These are phyloP conservation scores for Rhabdomys pumilio DNA, from an alignment of 2,797 vertebrate species.

Conservation along the genomic window DNA sequence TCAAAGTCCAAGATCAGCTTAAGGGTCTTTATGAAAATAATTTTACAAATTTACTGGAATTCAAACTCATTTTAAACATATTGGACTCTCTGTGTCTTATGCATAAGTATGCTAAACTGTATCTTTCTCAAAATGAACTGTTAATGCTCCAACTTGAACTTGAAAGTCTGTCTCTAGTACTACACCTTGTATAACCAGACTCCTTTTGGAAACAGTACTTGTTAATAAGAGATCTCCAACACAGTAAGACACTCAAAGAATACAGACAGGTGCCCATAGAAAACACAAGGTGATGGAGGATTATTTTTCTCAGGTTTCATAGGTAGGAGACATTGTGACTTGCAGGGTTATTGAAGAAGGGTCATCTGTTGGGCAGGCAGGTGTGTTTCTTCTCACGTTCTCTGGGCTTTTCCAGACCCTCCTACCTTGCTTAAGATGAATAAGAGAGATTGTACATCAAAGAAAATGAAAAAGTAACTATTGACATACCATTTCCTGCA, in stretches of 20 bases:
- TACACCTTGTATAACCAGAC: background rate
- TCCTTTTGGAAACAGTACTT: background rate
- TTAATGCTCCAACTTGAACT: background rate
- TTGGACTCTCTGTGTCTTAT: background rate
- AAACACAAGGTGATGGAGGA: slow-evolving; percentile 37
- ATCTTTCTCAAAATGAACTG: slow-evolving; percentile 6
- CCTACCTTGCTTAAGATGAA: background rate
- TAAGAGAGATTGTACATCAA: background rate
- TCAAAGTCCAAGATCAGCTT: background rate
- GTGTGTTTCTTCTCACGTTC: background rate
- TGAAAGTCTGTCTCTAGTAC: background rate
- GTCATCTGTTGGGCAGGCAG: background rate
- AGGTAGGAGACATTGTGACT: background rate
- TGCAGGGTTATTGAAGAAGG: slow-evolving; percentile 59
- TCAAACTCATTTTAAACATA: slow-evolving; percentile 1
- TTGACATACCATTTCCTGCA: slow-evolving; percentile 4
- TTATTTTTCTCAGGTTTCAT: slow-evolving; percentile 69
- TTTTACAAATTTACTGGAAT: slow-evolving; percentile 7
- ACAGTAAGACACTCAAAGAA: background rate
- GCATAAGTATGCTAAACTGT: background rate
- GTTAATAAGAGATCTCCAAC: background rate
- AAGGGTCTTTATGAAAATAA: background rate
- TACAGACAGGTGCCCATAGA: slow-evolving; percentile 24
- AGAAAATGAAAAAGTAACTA: slow-evolving; percentile 15
- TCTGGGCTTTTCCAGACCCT: background rate